Conservation (phyloP, 2,113 vertebrate genomes). For the Otocyon megalotis region DNA sequence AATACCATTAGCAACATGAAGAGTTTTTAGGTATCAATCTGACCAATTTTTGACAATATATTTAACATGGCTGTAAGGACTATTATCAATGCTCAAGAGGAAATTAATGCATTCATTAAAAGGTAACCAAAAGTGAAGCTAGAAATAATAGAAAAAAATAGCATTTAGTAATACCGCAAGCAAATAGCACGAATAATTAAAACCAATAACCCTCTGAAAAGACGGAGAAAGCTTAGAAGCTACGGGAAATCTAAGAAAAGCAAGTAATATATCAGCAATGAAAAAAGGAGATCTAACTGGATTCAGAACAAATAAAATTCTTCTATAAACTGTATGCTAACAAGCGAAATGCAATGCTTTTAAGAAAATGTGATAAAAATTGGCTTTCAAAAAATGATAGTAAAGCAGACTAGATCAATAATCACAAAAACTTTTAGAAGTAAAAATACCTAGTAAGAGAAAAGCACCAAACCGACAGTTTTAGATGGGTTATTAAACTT, state of each 20-base stretch:
- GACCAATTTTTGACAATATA: neutral
- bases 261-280: neutral
- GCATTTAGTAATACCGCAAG: neutral
- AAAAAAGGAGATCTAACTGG: neutral
- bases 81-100: neutral
- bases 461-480: neutral
- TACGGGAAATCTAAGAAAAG: neutral
- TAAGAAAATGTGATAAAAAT: conserved; percentile 8
- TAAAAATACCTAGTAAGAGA: neutral
- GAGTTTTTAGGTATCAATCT: neutral
- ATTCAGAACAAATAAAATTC: neutral
- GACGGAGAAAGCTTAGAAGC: neutral
- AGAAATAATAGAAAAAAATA: neutral
- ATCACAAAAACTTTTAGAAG: neutral
- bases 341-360: neutral
- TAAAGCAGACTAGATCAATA: neutral
- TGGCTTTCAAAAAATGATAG: neutral
- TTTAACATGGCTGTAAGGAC: neutral
- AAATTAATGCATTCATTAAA: neutral
- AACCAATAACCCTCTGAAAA: neutral
- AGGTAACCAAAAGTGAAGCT: neutral
- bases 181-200: neutral
- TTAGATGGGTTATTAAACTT: neutral
- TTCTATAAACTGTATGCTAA: neutral
- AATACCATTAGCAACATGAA: neutral